Conservation (phyloP, 2,888 invertebrate genomes). For the Adelognathus sp. region DNA sequence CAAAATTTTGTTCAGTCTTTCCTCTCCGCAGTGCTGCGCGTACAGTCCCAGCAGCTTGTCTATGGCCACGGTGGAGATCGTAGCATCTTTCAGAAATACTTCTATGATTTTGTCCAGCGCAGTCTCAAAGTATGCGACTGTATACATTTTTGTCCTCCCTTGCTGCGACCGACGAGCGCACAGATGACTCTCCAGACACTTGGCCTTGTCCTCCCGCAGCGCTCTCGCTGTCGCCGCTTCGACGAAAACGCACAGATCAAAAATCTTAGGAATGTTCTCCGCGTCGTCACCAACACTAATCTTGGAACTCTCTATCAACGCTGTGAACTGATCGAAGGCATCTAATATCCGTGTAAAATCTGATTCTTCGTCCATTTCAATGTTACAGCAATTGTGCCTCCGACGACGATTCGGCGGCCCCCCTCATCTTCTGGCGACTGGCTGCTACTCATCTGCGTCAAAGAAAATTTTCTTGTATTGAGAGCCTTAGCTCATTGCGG, state of each 20-base stretch:
- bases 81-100: slow-evolving; percentile 78
- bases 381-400: neutral
- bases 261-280: slow-evolving; percentile 82
- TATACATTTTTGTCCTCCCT: slow-evolving; percentile 68
- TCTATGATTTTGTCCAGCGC: slow-evolving; percentile 82
- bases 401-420: slow-evolving; percentile 12
- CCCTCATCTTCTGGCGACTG: slow-evolving; percentile 61
- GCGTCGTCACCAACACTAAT: slow-evolving; percentile 82
- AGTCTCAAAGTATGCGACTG: slow-evolving; percentile 74
- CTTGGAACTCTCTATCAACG: slow-evolving; percentile 81
- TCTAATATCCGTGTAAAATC: slow-evolving; percentile 82
- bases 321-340: slow-evolving; percentile 83
- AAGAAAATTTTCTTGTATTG: slow-evolving; percentile 53
- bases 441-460: slow-evolving; percentile 61
- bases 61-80: slow-evolving; percentile 73
- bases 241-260: slow-evolving; percentile 83
- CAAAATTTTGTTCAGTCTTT: slow-evolving; percentile 80
- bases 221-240: slow-evolving; percentile 83
- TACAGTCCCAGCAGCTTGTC: slow-evolving; percentile 82
- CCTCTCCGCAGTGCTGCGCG: slow-evolving; percentile 76
- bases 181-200: slow-evolving; percentile 81
- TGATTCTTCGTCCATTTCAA: slow-evolving; percentile 71
- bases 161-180: slow-evolving; percentile 78
- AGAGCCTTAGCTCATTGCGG: slow-evolving; percentile 25
- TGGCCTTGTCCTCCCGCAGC: slow-evolving; percentile 75